These are phyloP conservation scores for Timema podura DNA, from an alignment of 2,888 invertebrate genomes.

Conservation along the genomic window DNA sequence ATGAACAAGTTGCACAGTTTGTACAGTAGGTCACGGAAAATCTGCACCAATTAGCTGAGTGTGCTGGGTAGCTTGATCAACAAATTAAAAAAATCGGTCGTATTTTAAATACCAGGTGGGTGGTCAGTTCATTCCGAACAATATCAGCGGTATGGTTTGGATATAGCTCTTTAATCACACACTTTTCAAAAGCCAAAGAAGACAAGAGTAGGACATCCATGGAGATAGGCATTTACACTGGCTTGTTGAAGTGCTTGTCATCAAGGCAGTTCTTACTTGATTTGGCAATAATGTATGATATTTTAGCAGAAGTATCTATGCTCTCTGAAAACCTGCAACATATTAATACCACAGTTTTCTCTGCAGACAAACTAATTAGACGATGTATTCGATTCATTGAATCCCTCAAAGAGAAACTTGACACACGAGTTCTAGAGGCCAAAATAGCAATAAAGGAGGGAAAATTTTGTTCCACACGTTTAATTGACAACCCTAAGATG, in stretches of 20 bases:
- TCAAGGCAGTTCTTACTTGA: constrained; percentile 4
- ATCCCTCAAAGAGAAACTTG: constrained; percentile 18
- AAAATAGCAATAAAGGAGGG: constrained; percentile 12
- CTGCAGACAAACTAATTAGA: constrained; percentile 14
- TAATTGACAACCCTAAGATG: constrained; percentile 13
- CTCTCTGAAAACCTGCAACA: constrained; percentile 13
- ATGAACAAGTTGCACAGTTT: neutral
- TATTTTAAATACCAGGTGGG: neutral
- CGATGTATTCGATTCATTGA: constrained; percentile 17
- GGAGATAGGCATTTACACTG: neutral
- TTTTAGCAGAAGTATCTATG: neutral
- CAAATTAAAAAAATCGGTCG: neutral
- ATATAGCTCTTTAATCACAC: constrained; percentile 2
- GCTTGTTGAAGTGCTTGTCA: constrained; percentile 5
- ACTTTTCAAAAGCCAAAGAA: neutral
- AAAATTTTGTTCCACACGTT: constrained; percentile 16
- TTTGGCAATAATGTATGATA: constrained; percentile 6
- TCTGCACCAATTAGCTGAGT: neutral
- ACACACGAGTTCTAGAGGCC: constrained; percentile 15
- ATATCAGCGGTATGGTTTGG: neutral
- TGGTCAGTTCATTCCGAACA: constrained; percentile 2
- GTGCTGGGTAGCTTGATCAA: neutral
- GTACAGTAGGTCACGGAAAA: neutral
- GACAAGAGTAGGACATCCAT: neutral
- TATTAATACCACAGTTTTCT: neutral